Conservation (phyloP, 1,140 invertebrate species). For the Anastrepha ludens region DNA sequence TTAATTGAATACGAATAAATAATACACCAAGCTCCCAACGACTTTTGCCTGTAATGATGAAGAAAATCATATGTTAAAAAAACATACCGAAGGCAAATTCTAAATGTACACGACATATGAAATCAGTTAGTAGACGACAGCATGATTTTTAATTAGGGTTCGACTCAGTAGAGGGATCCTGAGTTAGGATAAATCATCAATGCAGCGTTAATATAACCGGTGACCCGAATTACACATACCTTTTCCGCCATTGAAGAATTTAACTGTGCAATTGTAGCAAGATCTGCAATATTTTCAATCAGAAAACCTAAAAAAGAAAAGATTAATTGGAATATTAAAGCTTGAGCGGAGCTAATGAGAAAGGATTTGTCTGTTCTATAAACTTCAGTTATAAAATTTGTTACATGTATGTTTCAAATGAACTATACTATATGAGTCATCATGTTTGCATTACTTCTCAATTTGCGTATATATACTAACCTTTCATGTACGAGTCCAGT, state of each 20-base stretch:
- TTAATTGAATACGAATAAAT: neutral
- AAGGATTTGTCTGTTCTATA: neutral
- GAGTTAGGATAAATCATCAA: constrained; percentile 36
- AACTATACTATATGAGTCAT: constrained; percentile 58
- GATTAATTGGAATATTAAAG: no score
- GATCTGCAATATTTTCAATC: no score
- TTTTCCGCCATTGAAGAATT: no score
- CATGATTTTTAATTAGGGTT: constrained; percentile 67
- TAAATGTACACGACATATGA: neutral
- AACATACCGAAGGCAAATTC: neutral
- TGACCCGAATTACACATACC: no score
- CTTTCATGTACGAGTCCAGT: neutral
- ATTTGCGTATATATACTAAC: constrained; percentile 8
- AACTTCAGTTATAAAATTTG: constrained; percentile 54
- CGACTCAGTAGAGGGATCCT: constrained; percentile 71
- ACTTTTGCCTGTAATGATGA: neutral
- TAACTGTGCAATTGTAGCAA: no score
- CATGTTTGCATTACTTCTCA: neutral
- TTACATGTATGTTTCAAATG: constrained; percentile 58
- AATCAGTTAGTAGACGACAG: constrained; percentile 60
- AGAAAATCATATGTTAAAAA: neutral
- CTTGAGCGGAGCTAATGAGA: no score
- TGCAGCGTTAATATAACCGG: neutral
- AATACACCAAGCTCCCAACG: neutral
- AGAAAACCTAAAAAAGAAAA: no score